Base-by-base conservation (phyloP, 2,113 vertebrate species). In the Perca fluviatilis region DNA sequence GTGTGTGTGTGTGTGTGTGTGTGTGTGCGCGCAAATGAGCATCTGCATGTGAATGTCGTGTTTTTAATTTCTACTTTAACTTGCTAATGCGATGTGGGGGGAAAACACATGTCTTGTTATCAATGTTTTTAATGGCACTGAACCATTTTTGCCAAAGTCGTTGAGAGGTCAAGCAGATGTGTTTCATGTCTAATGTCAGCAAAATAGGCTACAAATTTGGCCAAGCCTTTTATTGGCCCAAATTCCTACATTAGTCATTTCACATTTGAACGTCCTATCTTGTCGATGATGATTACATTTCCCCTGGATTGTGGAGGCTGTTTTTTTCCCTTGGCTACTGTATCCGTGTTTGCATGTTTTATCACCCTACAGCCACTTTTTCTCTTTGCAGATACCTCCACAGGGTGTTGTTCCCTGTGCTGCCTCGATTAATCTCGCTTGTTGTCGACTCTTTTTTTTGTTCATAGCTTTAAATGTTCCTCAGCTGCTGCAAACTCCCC, bases 341-440 rank as follows among this genome's bases (percentile, higher is more conserved):
- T 12, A 21, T 25, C 9, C 15, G 8, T 25, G 53, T 53, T 64
- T 51, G 18, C 27, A 16, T 12, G 60, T 67, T 82, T 83, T 51
- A 63, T 65, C 60, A 40, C 49, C 71, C 60, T 23, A 27, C 14
- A 75, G 75, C 30, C 51, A 70, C 71, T 21, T 53, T 80, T 70
- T 60, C 19, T 66, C 57, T 72, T 54, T 15, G 12, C 11, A 74
- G 68, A 79, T 63, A 60, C 54, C 33, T 71, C 72, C 53, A 51
- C 15, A 7, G 74, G 53, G 58, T 74, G 51, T 76, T 82, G 60
- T 88, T 79, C 40, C 73, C 71, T 57, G 40, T 13, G 43, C 79
- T 68, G 69, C 67, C 62, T 83, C 47, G 0, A 89, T 89, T 80
- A 76, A 86, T 83, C 74, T 71, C 3, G 40, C 61, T 77, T 81